Evolutionary conservation across 2,797 vertebrate species (phyloP), one percentile per base, ranked within the genome.

Genomic region (Mycteria americana): DNA sequence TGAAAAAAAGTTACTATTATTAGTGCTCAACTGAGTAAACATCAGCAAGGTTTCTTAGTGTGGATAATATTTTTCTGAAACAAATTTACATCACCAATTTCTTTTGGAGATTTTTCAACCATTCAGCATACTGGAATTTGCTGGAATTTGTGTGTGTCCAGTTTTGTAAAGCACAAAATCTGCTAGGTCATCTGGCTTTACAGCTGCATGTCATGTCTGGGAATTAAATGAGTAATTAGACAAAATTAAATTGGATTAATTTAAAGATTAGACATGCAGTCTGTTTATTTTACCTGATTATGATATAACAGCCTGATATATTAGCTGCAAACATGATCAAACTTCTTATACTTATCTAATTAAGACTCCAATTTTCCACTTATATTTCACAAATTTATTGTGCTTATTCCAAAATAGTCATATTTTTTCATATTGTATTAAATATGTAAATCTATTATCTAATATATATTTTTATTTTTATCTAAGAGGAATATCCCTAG

Each of bases 211-310:
- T 2, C 21, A 31, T 43, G 13, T 77, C 69, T 91, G 53, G 43
- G 39, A 91, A 95, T 86, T 74, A 92, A 85, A 76, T n/a, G 6
- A 93, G 9, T 56, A 93, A 93, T 72, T 78, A 67, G 35, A 88
- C 18, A 78, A 85, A 89, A 89, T 80, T 81, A 78, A 93, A 78
- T 70, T 50, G 9, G 22, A 70, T 89, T 87, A 1, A 50, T 88
- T 85, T 76, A 80, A 85, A 67, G 2, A 84, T 85, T 82, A 92
- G n/a, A 73, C 8, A 13, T 56, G 33, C 13, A 35, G 27, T 60
- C 59, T 62, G 25, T 76, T 92, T 88, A 13, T 64, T 83, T 92
- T 30, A 48, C 10, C 75, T 75, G 31, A 87, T 78, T 81, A 74
- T 65, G 23, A 41, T 48, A 35, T n/a, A 92, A 89, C 30, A 83